phyloP scores from a whole-genome alignment of 2,888 invertebrate genomes.

The Orchesella flavescens region DNA sequence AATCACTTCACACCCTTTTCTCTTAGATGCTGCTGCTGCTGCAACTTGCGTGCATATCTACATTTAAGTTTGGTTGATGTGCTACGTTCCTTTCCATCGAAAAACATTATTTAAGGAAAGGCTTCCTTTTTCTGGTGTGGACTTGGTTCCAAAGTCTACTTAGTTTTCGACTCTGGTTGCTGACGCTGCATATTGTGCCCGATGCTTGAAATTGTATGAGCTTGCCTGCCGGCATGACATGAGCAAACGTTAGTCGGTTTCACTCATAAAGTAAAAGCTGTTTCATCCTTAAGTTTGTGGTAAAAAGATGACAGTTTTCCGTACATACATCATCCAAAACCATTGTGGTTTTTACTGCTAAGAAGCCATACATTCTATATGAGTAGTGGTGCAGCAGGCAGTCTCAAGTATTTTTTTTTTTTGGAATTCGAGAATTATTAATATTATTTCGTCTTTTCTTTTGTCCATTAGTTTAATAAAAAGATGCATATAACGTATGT shows the following conservation, averaged over 20 bases:
- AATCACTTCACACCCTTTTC: constrained; percentile 57
- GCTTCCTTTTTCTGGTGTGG: not conserved
- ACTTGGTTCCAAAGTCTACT: not conserved
- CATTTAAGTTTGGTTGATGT: no score
- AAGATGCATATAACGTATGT: no score
- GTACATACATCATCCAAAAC: not conserved
- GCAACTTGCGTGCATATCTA: not conserved
- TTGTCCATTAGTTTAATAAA: no score
- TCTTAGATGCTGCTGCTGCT: constrained; percentile 17
- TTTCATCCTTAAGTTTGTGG: not conserved
- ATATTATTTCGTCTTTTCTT: no score
- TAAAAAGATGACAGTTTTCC: not conserved
- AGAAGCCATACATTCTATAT: not conserved
- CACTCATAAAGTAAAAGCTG: not conserved
- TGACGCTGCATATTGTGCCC: not conserved
- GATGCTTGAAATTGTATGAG: not conserved
- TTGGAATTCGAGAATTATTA: no score
- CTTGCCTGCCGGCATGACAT: not conserved
- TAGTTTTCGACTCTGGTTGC: not conserved
- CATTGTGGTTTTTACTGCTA: not conserved
- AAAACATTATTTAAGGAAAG: no score
- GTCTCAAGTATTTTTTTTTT: no score
- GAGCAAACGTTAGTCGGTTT: not conserved
- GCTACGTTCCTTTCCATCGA: no score
- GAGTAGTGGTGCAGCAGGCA: no score